Conservation (phyloP, 2,113 vertebrate species). For the Chaetodon trifascialis region DNA sequence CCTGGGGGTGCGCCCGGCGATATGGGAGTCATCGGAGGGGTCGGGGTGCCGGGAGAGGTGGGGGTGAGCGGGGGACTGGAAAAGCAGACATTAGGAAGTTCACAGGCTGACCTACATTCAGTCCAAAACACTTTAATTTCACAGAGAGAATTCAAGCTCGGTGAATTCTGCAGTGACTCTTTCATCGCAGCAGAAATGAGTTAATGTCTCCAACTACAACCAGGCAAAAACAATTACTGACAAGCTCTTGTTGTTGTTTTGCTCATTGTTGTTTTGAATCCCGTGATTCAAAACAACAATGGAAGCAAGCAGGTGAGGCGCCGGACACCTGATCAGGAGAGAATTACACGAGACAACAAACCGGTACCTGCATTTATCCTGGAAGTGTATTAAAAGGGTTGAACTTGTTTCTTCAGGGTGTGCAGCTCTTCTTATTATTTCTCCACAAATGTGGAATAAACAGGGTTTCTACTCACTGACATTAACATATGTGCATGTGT, state of each 20-base stretch:
- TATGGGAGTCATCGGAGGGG: conserved; percentile 81
- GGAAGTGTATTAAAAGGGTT: background rate
- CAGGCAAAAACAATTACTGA: conserved; percentile 29
- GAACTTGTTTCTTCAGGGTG: no score
- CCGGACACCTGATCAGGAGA: background rate
- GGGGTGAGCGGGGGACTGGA: conserved; percentile 87
- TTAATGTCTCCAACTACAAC: conserved; percentile 39
- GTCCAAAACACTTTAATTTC: conserved; percentile 25
- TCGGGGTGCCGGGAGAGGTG: conserved; percentile 80
- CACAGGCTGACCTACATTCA: conserved; percentile 30
- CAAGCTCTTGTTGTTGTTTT: no score
- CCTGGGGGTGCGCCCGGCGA: conserved; percentile 73
- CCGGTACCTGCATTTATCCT: no score
- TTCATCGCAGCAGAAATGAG: conserved; percentile 25
- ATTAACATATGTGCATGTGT: background rate
- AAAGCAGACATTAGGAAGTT: background rate
- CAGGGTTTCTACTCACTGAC: background rate
- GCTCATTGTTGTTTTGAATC: no score
- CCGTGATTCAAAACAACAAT: no score
- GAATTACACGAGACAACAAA: background rate
- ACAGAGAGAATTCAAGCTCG: conserved; percentile 4
- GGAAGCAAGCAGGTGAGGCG: background rate
- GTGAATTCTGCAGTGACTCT: background rate
- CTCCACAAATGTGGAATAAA: conserved; percentile 35
- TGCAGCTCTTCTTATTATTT: conserved; percentile 17